A percentile compares a stretch with the other conserved stretches of the same genome.
These are phyloP conservation scores for Choreutis nemorana DNA, from an alignment of 2,888 invertebrate species.

Conservation along the genomic window DNA sequence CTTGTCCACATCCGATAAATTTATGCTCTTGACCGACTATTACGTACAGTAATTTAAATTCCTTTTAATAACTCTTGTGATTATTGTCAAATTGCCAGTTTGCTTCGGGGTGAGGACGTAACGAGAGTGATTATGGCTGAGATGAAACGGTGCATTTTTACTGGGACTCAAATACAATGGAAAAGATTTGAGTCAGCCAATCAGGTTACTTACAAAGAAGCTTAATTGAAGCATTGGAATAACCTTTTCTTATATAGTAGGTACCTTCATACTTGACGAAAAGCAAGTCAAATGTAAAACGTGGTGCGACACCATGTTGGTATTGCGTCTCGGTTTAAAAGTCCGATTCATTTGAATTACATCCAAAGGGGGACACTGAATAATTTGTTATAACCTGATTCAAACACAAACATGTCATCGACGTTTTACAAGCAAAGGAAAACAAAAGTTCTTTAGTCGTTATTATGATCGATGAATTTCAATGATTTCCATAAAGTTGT, in stretches of 20 bases:
- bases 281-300: too few species aligned
- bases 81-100: too few species aligned
- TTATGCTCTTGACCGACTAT: conserved; percentile 41
- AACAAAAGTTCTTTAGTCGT: conserved; percentile 3
- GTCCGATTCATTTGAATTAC: conserved; percentile 27
- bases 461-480: too few species aligned
- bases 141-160: conserved; percentile 2
- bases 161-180: conserved; percentile 1
- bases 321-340: conserved; percentile 24
- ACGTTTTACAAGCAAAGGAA: conserved; percentile 1
- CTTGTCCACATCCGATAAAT: conserved; percentile 56
- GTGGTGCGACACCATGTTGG: not conserved
- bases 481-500: too few species aligned
- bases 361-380: conserved; percentile 23
- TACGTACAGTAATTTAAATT: conserved; percentile 37
- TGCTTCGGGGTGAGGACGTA: too few species aligned
- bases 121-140: not conserved
- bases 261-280: too few species aligned
- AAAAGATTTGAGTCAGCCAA: conserved; percentile 1
- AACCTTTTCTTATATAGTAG: too few species aligned
- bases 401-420: conserved; percentile 7
- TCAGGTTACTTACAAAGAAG: not conserved
- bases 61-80: not conserved
- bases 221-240: not conserved
- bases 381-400: too few species aligned